Conservation (phyloP, 2,797 vertebrate species). For the Bradypodion pumilum region DNA sequence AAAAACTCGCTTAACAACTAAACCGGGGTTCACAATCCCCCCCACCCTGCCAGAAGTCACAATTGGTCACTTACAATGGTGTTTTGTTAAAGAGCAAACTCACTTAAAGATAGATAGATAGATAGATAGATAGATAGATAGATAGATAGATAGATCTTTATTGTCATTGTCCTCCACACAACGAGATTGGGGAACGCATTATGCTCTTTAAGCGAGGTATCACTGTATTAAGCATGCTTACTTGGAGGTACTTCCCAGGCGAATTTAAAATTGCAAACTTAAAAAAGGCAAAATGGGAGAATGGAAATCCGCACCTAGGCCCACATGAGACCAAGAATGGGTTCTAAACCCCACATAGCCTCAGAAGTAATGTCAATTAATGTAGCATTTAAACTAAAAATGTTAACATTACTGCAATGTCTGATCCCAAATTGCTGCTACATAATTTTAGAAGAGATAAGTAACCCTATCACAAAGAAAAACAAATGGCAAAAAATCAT, state of each 20-base stretch:
- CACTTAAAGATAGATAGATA: no score
- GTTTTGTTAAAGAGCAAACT: no score
- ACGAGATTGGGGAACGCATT: no score
- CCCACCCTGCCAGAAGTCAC: no score
- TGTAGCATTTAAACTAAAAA: not conserved
- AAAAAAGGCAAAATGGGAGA: slow-evolving; percentile 25
- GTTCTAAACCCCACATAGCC: slow-evolving; percentile 36
- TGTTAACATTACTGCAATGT: not conserved
- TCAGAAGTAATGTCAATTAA: slow-evolving; percentile 43
- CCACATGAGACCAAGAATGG: slow-evolving; percentile 49
- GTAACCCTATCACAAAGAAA: not conserved
- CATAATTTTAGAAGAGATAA: not conserved
- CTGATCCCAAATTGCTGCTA: slow-evolving; percentile 12
- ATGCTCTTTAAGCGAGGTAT: no score
- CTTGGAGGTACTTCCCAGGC: not conserved
- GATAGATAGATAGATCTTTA: no score
- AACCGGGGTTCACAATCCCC: no score
- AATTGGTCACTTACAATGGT: no score
- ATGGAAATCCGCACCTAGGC: slow-evolving; percentile 50
- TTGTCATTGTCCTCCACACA: no score
- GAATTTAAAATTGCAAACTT: not conserved
- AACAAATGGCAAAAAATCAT: not conserved
- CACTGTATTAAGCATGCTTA: no score
- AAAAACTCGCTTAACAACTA: no score
- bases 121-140: no score